Base-by-base conservation (phyloP, 64 coral and sea anemone species). In the Dendrophyllia cribrosa region DNA sequence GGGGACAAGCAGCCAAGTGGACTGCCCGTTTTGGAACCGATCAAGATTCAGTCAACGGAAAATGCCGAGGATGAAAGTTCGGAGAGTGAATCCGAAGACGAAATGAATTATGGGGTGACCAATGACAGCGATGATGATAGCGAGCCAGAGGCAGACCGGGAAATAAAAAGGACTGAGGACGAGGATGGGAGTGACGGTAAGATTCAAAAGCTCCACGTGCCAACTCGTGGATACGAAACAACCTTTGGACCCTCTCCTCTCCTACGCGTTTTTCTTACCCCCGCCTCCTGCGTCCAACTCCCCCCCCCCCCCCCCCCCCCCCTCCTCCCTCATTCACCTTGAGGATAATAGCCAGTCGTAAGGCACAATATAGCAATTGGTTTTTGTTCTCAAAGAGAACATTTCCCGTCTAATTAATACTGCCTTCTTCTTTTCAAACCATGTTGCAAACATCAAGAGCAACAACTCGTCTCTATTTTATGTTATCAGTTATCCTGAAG, bases 11-110 rank as follows among this genome's bases (percentile, higher is more conserved):
- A 91, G 34, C 56, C 74, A 3, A 13, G 17, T 5, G 86, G 79
- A 2, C 68, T 97, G 48, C 88, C 91, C n/a, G 88, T 97, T 16
- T 25, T 97, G 43, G 95, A 97, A 62, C 95, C 95, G 10, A 97
- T 97, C 68, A 97, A 91, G 65, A 97, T 97, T 86, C 95, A 87
- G 55, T 87, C 91, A 53, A 80, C 74, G 1, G 91, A 93, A 70
- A 51, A 50, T 84, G 24, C 60, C 20, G 88, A 89, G 47, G 91
- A 51, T 58, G 74, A 78, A 49, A 86, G 72, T 47, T 93, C 82
- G 10, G 91, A 93, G 62, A 93, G 91, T 58, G 91, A 93, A 59
- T 20, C 72, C 9, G 91, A 93, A 68, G 82, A 93, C 15, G 82
- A 92, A 15, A 43, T 15, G 66, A 85, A 86, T 25, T 52, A 51